Conservation (phyloP, 2,797 vertebrate species). For the Sebastes matsubarae region DNA sequence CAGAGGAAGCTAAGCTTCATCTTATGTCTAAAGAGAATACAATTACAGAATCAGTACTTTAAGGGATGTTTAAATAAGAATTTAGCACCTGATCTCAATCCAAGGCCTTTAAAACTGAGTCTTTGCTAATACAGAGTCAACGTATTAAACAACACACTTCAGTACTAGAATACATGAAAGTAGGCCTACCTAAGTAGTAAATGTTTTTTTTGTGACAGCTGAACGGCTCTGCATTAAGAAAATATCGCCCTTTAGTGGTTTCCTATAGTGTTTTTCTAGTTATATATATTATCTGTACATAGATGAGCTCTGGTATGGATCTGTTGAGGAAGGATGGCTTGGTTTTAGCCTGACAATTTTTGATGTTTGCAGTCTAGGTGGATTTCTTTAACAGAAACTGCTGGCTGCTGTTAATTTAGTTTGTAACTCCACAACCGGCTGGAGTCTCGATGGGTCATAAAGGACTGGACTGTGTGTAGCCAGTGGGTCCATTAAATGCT, state of each 20-base stretch:
- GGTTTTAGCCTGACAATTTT: background rate
- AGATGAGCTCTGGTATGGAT: background rate
- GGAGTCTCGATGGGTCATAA: rapidly evolving
- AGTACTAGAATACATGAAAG: background rate
- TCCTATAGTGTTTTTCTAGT: background rate
- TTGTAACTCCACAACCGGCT: background rate
- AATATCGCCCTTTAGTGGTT: background rate
- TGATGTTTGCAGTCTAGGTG: rapidly evolving
- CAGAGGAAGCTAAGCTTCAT: background rate
- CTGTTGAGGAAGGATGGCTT: background rate
- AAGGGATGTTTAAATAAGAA: background rate
- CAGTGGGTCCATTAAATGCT: background rate
- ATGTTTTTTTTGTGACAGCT: background rate
- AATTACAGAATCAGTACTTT: background rate
- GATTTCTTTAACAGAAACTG: background rate
- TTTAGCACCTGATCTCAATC: background rate
- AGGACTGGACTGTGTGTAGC: background rate
- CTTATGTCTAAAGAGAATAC: background rate
- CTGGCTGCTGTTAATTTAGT: background rate
- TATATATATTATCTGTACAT: background rate
- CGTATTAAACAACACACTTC: background rate
- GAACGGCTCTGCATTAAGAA: background rate
- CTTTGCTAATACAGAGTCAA: background rate
- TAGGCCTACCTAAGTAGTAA: no score
- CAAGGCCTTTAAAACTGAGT: background rate